Conservation (phyloP, 2,113 vertebrate species). For the Bothrops jararaca region DNA sequence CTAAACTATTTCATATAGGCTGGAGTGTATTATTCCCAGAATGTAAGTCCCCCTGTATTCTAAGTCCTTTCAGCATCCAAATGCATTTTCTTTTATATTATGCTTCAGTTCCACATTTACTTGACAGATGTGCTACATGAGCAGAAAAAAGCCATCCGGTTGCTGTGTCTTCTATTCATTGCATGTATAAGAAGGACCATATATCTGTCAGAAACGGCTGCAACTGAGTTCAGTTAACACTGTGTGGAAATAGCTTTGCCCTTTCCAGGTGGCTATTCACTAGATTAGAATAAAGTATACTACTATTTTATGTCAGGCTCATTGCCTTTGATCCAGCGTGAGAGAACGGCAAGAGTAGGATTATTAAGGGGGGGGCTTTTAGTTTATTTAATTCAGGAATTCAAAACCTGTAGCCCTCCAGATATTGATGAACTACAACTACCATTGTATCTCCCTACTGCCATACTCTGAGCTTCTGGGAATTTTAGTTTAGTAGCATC, state of each 20-base stretch:
- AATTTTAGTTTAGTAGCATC: neutral
- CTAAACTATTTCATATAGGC: neutral
- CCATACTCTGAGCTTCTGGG: neutral
- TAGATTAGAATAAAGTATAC: neutral
- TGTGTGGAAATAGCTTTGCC: slow-evolving; percentile 16
- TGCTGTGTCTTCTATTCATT: slow-evolving; percentile 37
- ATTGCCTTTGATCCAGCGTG: neutral
- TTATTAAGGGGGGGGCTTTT: neutral
- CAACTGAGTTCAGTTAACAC: slow-evolving; percentile 9
- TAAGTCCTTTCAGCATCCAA: slow-evolving; percentile 25
- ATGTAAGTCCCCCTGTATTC: neutral
- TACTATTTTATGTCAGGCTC: neutral
- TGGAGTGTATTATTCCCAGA: neutral
- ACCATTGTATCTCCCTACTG: neutral
- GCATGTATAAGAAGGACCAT: slow-evolving; percentile 5
- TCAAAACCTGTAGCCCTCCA: neutral
- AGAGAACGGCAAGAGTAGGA: slow-evolving; percentile 1
- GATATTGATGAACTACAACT: neutral
- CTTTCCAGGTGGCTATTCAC: slow-evolving; percentile 29
- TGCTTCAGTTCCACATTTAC: slow-evolving; percentile 13
- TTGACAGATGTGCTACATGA: slow-evolving; percentile 10
- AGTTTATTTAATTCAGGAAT: neutral
- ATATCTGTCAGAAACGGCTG: slow-evolving; percentile 17
- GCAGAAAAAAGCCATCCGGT: slow-evolving; percentile 30
- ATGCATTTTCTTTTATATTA: slow-evolving; percentile 11